Conservation (phyloP, 2,888 invertebrate genomes). For the Ochropleura plecta region DNA sequence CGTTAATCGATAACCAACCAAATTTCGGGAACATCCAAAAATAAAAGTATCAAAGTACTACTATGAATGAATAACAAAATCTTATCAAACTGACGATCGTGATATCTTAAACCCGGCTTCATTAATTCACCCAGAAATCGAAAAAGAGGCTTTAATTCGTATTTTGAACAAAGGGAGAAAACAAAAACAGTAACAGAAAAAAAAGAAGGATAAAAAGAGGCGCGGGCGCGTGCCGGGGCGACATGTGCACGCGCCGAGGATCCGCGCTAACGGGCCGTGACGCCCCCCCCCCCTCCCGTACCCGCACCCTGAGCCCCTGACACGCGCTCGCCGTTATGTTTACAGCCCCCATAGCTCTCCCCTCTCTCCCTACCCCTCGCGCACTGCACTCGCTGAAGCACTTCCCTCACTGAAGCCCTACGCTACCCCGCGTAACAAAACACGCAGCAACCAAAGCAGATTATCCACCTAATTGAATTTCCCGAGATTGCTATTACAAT, state of each 20-base stretch:
- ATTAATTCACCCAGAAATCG: constrained; percentile 75
- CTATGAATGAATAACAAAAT: constrained; percentile 62
- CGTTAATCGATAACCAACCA: not conserved
- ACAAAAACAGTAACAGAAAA: constrained; percentile 85
- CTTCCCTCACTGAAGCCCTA: constrained; percentile 87
- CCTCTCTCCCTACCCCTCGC: constrained; percentile 17
- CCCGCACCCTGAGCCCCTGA: constrained; percentile 66
- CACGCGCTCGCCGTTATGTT: constrained; percentile 86
- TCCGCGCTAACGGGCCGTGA: constrained; percentile 87
- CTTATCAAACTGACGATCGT: constrained; percentile 62
- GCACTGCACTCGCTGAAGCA: constrained; percentile 79
- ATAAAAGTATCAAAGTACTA: constrained; percentile 21
- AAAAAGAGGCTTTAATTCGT: constrained; percentile 75
- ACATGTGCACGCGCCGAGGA: constrained; percentile 89
- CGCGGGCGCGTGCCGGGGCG: constrained; percentile 88
- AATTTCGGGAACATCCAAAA: constrained; percentile 27
- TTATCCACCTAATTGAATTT: constrained; percentile 88
- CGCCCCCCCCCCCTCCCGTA: constrained; percentile 69
- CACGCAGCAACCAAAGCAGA: constrained; percentile 86
- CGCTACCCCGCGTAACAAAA: constrained; percentile 80
- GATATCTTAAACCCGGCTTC: constrained; percentile 73
- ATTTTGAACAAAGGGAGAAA: constrained; percentile 87
- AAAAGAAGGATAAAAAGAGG: constrained; percentile 83
- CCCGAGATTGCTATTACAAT: constrained; percentile 88
- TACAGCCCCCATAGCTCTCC: constrained; percentile 62